Conservation (phyloP, 2,113 vertebrate species). For the Sterna hirundo region DNA sequence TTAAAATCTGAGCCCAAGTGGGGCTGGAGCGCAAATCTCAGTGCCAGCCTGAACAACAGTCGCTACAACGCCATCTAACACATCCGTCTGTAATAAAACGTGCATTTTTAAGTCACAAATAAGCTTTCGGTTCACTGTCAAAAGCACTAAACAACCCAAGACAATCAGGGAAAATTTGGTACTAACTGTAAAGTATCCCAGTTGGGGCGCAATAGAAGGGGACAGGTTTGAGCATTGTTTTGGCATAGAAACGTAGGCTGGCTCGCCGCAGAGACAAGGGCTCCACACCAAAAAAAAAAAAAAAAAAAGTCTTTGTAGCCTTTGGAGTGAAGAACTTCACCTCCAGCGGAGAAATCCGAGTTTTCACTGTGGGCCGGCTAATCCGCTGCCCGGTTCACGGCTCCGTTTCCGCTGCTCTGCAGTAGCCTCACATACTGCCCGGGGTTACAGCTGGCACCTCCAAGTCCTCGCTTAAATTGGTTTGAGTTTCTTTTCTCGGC, state of each 20-base stretch:
- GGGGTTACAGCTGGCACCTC: neutral
- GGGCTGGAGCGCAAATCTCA: neutral
- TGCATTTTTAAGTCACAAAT: accelerated
- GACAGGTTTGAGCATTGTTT: neutral
- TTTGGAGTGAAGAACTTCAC: neutral
- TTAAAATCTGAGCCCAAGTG: neutral
- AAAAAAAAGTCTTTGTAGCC: neutral
- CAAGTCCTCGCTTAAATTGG: neutral
- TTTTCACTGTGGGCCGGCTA: neutral
- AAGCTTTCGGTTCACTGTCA: neutral
- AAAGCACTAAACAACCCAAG: neutral
- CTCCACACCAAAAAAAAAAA: neutral
- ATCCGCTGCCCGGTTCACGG: neutral
- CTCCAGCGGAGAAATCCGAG: neutral
- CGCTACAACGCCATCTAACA: neutral
- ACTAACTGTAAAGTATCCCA: neutral
- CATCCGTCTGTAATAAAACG: neutral
- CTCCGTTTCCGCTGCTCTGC: neutral
- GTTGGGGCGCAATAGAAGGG: neutral
- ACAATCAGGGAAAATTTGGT: neutral
- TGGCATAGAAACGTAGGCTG: neutral
- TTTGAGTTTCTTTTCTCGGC: neutral
- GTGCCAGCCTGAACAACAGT: neutral
- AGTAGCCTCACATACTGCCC: neutral
- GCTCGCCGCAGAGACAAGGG: neutral